Percentiles rank a stretch among this genome's conserved stretches.
These are phyloP conservation scores for Hermaeophaga mercurialis DNA, from an alignment of 2,888 invertebrate species.

Conservation along the genomic window DNA sequence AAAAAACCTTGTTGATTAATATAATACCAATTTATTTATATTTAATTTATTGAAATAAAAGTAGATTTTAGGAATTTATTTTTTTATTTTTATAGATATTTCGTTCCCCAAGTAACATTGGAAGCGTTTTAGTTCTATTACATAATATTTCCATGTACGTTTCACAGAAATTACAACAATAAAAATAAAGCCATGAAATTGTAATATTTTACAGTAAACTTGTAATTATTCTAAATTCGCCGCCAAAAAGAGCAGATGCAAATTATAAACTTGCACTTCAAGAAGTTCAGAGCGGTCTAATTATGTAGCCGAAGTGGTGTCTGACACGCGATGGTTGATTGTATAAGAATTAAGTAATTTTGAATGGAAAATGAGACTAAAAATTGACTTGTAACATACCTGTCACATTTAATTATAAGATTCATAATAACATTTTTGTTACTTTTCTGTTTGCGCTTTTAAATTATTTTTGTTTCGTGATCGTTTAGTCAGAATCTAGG, in stretches of 20 bases:
- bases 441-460: no score
- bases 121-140: no score
- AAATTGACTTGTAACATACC: background rate
- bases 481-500: no score
- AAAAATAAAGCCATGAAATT: no score
- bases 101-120: no score
- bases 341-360: background rate
- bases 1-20: no score
- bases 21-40: no score
- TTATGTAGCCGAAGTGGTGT: background rate
- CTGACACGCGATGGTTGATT: background rate
- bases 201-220: background rate
- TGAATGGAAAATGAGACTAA: background rate
- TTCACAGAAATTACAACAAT: background rate
- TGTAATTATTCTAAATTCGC: background rate
- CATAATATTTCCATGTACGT: background rate
- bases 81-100: no score
- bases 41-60: no score
- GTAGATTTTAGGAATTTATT: no score
- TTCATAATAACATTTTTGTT: no score
- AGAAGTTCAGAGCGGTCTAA: background rate
- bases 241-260: background rate
- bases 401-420: background rate
- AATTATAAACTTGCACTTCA: background rate
- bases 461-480: no score